Conservation (phyloP, 2,113 vertebrate species). For the Sminthopsis crassicaudata region DNA sequence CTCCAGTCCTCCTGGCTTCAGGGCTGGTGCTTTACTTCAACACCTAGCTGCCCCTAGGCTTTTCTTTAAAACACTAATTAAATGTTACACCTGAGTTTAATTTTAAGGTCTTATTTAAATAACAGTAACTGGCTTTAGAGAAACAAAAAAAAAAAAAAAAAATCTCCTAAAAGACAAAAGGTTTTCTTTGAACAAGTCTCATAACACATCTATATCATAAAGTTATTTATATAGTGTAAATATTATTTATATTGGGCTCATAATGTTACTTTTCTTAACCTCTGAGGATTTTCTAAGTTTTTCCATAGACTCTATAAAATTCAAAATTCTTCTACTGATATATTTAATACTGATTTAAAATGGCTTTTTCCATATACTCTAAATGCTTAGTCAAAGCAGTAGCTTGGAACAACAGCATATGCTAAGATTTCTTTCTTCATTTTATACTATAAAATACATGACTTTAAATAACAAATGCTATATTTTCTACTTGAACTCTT, state of each 20-base stretch:
- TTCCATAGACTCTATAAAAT: not conserved
- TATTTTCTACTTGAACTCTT: not conserved
- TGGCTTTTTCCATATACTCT: not conserved
- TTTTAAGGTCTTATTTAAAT: not conserved
- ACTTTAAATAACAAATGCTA: slow-evolving; percentile 35
- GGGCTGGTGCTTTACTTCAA: too few relatives aligned
- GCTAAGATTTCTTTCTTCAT: slow-evolving; percentile 15
- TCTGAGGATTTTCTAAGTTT: slow-evolving; percentile 18
- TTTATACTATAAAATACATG: slow-evolving; percentile 16
- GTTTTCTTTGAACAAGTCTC: slow-evolving; percentile 39
- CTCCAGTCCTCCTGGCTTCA: too few relatives aligned
- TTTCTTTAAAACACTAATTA: not conserved
- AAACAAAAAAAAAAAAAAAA: slow-evolving; percentile 32
- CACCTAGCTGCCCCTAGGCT: not conserved
- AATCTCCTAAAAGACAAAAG: slow-evolving; percentile 12
- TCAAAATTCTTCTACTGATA: slow-evolving; percentile 12
- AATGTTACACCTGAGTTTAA: not conserved
- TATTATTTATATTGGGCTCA: not conserved
- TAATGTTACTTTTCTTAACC: slow-evolving; percentile 20
- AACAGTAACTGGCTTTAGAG: not conserved
- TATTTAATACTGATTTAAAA: not conserved
- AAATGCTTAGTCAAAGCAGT: slow-evolving; percentile 5
- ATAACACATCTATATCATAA: not conserved
- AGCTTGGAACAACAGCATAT: not conserved
- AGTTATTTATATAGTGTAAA: slow-evolving; percentile 18